Base-by-base conservation (phyloP, 2,888 invertebrate genomes). In the Lymantria monacha region DNA sequence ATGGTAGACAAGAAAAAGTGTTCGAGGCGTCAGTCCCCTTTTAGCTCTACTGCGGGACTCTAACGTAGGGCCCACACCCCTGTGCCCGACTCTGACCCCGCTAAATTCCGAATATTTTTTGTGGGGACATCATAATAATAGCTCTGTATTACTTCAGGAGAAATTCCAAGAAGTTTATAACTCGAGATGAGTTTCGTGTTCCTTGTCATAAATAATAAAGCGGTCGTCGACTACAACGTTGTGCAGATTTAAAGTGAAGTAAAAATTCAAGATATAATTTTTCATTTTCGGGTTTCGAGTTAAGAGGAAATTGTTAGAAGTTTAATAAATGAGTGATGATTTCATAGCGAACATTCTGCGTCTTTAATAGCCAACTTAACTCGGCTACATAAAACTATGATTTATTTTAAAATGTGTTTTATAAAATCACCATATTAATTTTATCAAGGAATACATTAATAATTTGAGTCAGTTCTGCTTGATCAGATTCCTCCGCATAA, bases 111-210 rank as follows among this genome's bases (percentile, higher is more conserved):
- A 86, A 85, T 85, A 87, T 90, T 91, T 90, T 90, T 91, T 88
- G 89, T 79, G 88, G 89, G 88, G 88, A 89, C 90, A 88, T 89
- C 87, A 89, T 91, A 89, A 91, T 90, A 90, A 91, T 91, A 88
- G 89, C 89, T 87, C 88, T 89, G 88, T 88, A 89, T 90, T 91
- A 91, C 90, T 91, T 87, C 89, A 90, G 87, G 87, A 89, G 87
- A 89, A 91, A 90, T 91, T 90, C 90, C 90, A 89, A 89, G 90
- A 91, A 91, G 89, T 91, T 91, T 91, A 91, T 91, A 91, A 91
- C 90, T 91, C 90, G 90, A 89, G 90, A 91, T 91, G 90, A 91
- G 90, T 90, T 91, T 87, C 88, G 89, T 90, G 90, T 90, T 91
- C 89, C 89, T 88, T 89, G 88, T 89, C 90, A 89, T 91, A 91